These are phyloP conservation scores for Drosophila paulistorum DNA, from an alignment of 1,140 invertebrate species.

Conservation along the genomic window DNA sequence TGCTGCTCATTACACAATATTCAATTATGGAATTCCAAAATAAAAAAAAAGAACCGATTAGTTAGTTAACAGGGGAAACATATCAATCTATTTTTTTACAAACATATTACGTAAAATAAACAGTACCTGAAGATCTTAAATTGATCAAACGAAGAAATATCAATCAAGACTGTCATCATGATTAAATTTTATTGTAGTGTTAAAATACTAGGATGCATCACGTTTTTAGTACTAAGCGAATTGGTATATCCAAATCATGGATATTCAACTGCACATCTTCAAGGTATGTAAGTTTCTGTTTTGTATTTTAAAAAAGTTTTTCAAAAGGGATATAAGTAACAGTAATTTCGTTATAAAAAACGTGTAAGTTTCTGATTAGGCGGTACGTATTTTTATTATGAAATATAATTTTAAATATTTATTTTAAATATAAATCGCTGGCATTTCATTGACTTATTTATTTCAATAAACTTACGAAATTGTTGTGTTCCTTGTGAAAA, in stretches of 20 bases:
- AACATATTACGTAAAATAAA: slow-evolving; percentile 14
- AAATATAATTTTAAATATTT: too few relatives aligned
- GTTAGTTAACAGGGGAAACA: slow-evolving; percentile 45
- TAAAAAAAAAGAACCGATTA: neutral
- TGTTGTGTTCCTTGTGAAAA: too few relatives aligned
- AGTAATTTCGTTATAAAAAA: too few relatives aligned
- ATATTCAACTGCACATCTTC: slow-evolving; percentile 33
- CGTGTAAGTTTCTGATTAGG: too few relatives aligned
- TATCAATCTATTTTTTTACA: slow-evolving; percentile 52
- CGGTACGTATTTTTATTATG: too few relatives aligned
- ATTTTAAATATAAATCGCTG: too few relatives aligned
- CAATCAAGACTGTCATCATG: slow-evolving; percentile 51
- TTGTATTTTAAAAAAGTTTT: neutral
- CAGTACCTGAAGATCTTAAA: slow-evolving; percentile 59
- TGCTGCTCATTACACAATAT: too few relatives aligned
- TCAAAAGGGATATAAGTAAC: too few relatives aligned
- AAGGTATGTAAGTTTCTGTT: slow-evolving; percentile 38
- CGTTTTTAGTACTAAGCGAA: slow-evolving; percentile 40
- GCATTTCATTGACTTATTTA: too few relatives aligned
- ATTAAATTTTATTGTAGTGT: slow-evolving; percentile 34
- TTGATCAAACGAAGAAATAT: slow-evolving; percentile 43
- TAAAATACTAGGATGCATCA: slow-evolving; percentile 28
- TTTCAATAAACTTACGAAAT: too few relatives aligned
- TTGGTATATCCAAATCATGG: slow-evolving; percentile 26
- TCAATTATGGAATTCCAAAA: too few relatives aligned